Evolutionary conservation across 2,888 invertebrate genomes (phyloP).

Genomic region (Heliconius charithonia): DNA sequence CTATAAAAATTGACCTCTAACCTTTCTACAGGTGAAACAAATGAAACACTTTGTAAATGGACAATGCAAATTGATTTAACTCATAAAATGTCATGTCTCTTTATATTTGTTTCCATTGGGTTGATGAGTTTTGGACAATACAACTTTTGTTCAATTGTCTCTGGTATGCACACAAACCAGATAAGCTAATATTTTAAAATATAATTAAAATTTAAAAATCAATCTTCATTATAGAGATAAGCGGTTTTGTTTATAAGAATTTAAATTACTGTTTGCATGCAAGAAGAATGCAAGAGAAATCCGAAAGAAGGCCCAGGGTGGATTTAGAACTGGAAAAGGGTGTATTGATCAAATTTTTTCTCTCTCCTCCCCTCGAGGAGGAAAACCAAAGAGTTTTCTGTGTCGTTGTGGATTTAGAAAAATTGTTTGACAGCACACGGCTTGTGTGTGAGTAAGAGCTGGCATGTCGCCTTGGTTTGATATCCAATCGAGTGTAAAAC

Average conservation of each 20-base stretch:
- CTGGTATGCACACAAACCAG: neutral
- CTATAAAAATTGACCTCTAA: slow-evolving; percentile 14
- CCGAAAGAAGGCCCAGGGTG: no score
- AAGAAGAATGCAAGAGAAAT: no score
- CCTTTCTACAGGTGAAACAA: slow-evolving; percentile 16
- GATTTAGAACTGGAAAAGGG: no score
- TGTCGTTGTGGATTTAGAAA: no score
- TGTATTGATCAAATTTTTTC: no score
- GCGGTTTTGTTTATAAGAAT: neutral
- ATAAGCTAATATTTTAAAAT: neutral
- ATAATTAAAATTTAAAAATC: no score
- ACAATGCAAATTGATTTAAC: neutral
- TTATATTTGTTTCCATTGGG: neutral
- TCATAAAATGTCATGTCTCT: slow-evolving; percentile 5
- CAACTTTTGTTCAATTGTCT: neutral
- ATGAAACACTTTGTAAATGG: slow-evolving; percentile 10
- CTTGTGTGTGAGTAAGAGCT: no score
- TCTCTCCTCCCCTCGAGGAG: no score
- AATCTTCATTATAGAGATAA: neutral
- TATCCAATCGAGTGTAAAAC: no score
- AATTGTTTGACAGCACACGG: no score
- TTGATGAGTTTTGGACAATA: neutral
- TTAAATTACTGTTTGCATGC: neutral
- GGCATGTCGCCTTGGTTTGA: no score
- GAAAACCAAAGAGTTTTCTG: no score